Evolutionary conservation across 2,113 vertebrate genomes (phyloP).

Genomic region (Rhagologus leucostigma): DNA sequence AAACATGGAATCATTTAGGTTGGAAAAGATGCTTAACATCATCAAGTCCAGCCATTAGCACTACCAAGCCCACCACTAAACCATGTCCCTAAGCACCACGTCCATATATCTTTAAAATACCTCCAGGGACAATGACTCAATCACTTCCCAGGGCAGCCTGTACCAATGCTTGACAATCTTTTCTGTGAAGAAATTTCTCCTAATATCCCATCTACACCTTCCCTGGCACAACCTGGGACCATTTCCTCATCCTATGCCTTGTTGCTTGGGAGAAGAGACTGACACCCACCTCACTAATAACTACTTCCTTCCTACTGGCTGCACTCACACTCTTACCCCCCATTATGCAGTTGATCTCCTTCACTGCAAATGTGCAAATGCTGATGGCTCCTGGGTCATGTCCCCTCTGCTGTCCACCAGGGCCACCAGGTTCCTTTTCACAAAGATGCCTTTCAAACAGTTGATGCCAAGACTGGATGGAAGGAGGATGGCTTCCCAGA

Average conservation of each 20-base stretch:
- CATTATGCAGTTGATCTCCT: background rate
- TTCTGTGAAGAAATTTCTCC: background rate
- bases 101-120: background rate
- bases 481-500: background rate
- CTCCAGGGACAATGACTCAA: background rate
- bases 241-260: background rate
- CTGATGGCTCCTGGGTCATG: background rate
- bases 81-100: background rate
- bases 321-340: background rate
- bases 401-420: background rate
- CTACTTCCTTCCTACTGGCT: background rate
- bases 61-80: background rate
- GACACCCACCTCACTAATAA: background rate
- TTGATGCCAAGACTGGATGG: background rate
- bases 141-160: background rate
- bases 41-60: background rate
- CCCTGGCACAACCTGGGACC: background rate
- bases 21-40: background rate
- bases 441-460: background rate
- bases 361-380: background rate
- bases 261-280: background rate
- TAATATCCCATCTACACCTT: background rate
- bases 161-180: background rate
- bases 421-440: background rate
- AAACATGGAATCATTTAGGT: background rate